phyloP scores from a whole-genome alignment of 2,113 vertebrate genomes.

The Notarius quadriscutis region DNA sequence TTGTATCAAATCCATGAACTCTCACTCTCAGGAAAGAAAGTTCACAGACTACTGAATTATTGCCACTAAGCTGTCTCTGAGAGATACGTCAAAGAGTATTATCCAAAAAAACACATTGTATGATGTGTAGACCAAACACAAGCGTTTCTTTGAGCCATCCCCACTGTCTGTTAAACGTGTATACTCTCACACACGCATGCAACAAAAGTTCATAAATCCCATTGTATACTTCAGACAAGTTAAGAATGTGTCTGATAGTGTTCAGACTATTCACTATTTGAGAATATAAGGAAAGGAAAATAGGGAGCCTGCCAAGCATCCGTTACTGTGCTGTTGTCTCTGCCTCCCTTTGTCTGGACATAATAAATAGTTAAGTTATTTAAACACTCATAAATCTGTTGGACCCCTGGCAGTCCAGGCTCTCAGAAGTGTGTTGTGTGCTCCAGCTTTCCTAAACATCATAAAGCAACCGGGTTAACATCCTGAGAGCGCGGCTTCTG shows the following conservation, averaged over 20 bases:
- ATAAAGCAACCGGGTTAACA: constrained; percentile 62
- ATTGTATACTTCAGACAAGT: constrained; percentile 50
- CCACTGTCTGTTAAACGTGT: neutral
- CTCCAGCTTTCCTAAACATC: constrained; percentile 54
- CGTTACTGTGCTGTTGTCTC: constrained; percentile 52
- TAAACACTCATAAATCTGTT: constrained; percentile 64
- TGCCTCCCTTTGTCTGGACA: constrained; percentile 53
- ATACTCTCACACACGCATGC: constrained; percentile 5
- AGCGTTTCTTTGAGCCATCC: neutral
- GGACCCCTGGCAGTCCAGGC: constrained; percentile 41
- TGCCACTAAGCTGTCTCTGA: neutral
- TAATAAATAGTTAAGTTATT: constrained; percentile 65
- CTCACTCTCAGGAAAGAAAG: constrained; percentile 1
- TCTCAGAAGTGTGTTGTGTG: constrained; percentile 51
- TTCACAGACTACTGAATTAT: constrained; percentile 6
- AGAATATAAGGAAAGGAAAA: constrained; percentile 68
- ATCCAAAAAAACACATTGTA: neutral
- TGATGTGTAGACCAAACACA: constrained; percentile 9
- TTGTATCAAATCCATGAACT: constrained; percentile 7
- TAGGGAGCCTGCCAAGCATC: constrained; percentile 60
- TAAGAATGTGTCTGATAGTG: constrained; percentile 66
- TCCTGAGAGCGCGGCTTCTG: constrained; percentile 54
- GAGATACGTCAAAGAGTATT: constrained; percentile 13
- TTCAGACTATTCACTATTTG: constrained; percentile 52
- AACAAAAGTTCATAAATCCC: constrained; percentile 30